A percentile compares a stretch with the other conserved stretches of the same genome.
Conservation (phyloP, 2,113 vertebrate genomes). For the Taurulus bubalis region DNA sequence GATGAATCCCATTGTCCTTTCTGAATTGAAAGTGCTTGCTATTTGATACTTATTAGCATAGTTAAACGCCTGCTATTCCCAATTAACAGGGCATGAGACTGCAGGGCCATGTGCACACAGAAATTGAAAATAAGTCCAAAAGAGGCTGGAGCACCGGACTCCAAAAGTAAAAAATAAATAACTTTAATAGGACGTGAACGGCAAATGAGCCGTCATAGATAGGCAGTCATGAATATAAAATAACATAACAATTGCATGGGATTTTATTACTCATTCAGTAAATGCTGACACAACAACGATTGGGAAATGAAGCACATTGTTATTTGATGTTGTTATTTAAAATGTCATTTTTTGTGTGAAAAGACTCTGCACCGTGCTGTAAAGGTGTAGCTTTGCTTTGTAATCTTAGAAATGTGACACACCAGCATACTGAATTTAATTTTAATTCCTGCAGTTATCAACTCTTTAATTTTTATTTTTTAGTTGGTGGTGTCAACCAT, state of each 20-base stretch:
- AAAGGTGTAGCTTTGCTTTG: constrained; percentile 13
- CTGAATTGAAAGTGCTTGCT: too few species aligned
- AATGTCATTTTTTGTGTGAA: background rate
- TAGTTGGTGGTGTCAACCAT: background rate
- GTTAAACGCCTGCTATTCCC: too few species aligned
- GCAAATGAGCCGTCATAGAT: background rate
- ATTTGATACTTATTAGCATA: too few species aligned
- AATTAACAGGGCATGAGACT: too few species aligned
- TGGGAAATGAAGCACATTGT: background rate
- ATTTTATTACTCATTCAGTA: background rate
- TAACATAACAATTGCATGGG: background rate
- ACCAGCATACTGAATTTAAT: constrained; percentile 11
- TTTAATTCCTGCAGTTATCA: background rate
- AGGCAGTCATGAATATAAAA: background rate
- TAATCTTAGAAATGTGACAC: constrained; percentile 8
- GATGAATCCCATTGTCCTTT: too few species aligned
- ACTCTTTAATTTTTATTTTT: constrained; percentile 10
- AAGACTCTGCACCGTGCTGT: too few species aligned
- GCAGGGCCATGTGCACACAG: too few species aligned
- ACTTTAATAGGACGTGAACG: background rate
- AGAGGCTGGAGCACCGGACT: too few species aligned
- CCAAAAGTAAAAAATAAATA: too few species aligned
- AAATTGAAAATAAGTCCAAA: too few species aligned
- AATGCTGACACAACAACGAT: background rate
- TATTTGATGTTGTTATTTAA: background rate